These are phyloP conservation scores for Ethmia dodecea DNA, from an alignment of 2,888 invertebrate species.

Conservation along the genomic window DNA sequence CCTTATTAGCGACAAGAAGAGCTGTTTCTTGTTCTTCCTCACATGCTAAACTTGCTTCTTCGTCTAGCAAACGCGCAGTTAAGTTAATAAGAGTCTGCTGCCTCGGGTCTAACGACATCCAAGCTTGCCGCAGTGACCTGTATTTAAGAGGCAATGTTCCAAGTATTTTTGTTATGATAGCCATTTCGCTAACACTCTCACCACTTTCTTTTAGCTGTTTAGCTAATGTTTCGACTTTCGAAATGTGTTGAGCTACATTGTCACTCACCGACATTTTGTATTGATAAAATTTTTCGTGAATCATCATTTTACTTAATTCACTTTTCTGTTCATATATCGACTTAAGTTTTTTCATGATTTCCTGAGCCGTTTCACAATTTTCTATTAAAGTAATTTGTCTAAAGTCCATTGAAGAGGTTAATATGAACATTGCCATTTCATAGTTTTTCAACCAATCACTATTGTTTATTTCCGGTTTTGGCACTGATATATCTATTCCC, in stretches of 20 bases:
- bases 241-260: conserved; percentile 23
- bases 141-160: conserved; percentile 23
- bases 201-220: conserved; percentile 25
- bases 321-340: conserved; percentile 20
- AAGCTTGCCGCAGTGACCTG: conserved; percentile 22
- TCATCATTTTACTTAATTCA: conserved; percentile 20
- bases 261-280: conserved; percentile 21
- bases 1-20: conserved; percentile 15
- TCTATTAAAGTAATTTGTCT: conserved; percentile 18
- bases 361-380: conserved; percentile 20
- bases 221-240: conserved; percentile 22
- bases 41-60: conserved; percentile 14
- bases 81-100: conserved; percentile 19
- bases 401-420: conserved; percentile 17
- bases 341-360: conserved; percentile 21
- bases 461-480: conserved; percentile 6
- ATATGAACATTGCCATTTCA: conserved; percentile 18
- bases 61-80: conserved; percentile 23
- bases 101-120: conserved; percentile 22
- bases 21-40: conserved; percentile 20
- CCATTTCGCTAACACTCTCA: conserved; percentile 24
- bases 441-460: conserved; percentile 15
- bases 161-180: conserved; percentile 28
- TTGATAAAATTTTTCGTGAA: conserved; percentile 20
- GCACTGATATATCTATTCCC: conserved; percentile 15